phyloP scores from a whole-genome alignment of 2,888 invertebrate genomes.

The Lycaena phlaeas region DNA sequence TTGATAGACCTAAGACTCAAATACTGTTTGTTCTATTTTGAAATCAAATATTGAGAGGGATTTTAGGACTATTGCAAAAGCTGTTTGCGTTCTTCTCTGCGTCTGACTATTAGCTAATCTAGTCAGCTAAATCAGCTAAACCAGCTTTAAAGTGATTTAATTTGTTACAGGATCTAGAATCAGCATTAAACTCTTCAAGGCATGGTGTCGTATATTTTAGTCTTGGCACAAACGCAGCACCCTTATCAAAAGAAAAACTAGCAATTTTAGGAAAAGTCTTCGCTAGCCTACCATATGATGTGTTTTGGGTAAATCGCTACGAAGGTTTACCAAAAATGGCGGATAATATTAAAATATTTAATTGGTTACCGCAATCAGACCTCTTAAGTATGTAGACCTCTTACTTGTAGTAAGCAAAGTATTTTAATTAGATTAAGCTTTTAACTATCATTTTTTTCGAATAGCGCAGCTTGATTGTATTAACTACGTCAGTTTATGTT shows the following conservation, averaged over 20 bases:
- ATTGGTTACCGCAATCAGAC: slow-evolving; percentile 7
- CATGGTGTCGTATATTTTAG: slow-evolving; percentile 38
- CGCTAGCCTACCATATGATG: slow-evolving; percentile 31
- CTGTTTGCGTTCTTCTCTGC: no score
- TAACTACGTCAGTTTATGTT: no score
- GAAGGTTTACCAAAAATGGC: slow-evolving; percentile 23
- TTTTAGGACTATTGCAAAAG: no score
- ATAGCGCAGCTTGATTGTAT: no score
- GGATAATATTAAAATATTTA: slow-evolving; percentile 2
- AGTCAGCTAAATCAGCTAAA: no score
- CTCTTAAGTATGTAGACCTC: slow-evolving; percentile 6
- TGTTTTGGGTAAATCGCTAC: slow-evolving; percentile 38
- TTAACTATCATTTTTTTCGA: no score
- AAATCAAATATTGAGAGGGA: no score
- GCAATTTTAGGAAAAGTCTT: slow-evolving; percentile 30
- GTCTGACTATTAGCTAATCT: no score
- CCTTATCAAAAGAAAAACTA: slow-evolving; percentile 23
- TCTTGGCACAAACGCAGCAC: slow-evolving; percentile 32
- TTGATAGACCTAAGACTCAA: no score
- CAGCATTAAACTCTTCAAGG: slow-evolving; percentile 31
- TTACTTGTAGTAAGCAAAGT: not conserved
- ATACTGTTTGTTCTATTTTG: no score
- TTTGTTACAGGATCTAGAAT: slow-evolving; percentile 30
- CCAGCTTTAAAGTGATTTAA: no score
- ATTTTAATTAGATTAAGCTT: no score